Conservation (phyloP, 1,140 invertebrate genomes). For the Daktulosphaira vitifoliae region DNA sequence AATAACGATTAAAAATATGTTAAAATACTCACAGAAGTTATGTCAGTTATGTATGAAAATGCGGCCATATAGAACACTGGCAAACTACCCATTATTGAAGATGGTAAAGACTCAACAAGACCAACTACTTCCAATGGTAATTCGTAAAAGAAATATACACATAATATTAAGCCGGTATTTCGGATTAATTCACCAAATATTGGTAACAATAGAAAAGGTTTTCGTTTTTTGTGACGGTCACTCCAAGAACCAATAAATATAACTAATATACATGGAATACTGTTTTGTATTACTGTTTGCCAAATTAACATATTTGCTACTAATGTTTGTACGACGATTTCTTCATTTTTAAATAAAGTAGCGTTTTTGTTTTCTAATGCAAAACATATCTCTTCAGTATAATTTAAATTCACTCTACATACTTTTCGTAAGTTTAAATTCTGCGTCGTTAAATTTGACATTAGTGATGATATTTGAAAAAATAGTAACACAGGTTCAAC, state of each 20-base stretch:
- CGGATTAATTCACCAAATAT: constrained; percentile 44
- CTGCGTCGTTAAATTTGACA: constrained; percentile 11
- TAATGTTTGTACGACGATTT: constrained; percentile 60
- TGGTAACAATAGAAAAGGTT: constrained; percentile 65
- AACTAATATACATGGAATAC: constrained; percentile 60
- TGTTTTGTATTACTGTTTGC: constrained; percentile 67
- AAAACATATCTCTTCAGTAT: background rate
- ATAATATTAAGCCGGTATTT: constrained; percentile 50
- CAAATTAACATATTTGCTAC: constrained; percentile 65
- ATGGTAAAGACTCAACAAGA: constrained; percentile 62
- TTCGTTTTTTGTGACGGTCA: constrained; percentile 59
- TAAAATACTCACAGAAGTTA: constrained; percentile 54
- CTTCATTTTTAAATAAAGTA: constrained; percentile 55
- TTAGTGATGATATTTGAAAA: background rate
- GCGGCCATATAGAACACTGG: constrained; percentile 78
- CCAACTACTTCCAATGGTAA: constrained; percentile 66
- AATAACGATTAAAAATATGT: too few relatives aligned
- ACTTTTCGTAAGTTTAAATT: constrained; percentile 17
- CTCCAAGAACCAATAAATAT: constrained; percentile 70
- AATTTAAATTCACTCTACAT: background rate
- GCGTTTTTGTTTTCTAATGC: background rate
- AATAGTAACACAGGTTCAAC: background rate
- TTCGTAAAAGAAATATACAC: constrained; percentile 65
- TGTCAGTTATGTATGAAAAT: constrained; percentile 77
- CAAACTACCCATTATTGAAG: constrained; percentile 67